Evolutionary conservation across 92 coral and sea anemone genomes (phyloP).

Genomic region (Porites evermanni): DNA sequence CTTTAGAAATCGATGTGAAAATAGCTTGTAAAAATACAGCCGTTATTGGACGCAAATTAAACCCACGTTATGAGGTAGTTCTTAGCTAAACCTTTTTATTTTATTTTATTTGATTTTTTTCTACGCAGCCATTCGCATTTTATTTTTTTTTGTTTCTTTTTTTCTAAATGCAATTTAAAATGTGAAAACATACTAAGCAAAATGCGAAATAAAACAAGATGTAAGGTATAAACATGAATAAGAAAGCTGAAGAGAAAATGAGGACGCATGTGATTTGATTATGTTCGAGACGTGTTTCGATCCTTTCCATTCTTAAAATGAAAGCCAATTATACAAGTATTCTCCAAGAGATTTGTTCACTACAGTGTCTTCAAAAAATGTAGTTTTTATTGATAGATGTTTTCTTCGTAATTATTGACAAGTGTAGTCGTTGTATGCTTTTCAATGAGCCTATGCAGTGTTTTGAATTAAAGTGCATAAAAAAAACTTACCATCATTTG

Average conservation of each 20-base stretch:
- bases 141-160: no score
- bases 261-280: background rate
- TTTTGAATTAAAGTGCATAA: background rate
- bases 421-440: background rate
- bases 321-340: background rate
- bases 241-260: no score
- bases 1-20: background rate
- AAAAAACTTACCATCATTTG: background rate
- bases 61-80: background rate
- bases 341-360: constrained; percentile 4
- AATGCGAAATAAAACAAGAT: no score
- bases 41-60: background rate
- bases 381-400: background rate
- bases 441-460: background rate
- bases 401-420: background rate
- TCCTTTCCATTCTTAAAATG: background rate
- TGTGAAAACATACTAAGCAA: no score
- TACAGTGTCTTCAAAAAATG: background rate
- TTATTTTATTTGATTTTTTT: no score
- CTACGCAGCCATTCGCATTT: background rate
- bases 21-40: background rate
- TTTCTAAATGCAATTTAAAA: no score
- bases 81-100: no score
- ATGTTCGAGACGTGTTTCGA: background rate
- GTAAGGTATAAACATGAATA: no score